Percentiles rank a stretch among this genome's conserved stretches.
Evolutionary conservation across 2,797 vertebrate species (phyloP).

Genomic region (Alectoris magna): DNA sequence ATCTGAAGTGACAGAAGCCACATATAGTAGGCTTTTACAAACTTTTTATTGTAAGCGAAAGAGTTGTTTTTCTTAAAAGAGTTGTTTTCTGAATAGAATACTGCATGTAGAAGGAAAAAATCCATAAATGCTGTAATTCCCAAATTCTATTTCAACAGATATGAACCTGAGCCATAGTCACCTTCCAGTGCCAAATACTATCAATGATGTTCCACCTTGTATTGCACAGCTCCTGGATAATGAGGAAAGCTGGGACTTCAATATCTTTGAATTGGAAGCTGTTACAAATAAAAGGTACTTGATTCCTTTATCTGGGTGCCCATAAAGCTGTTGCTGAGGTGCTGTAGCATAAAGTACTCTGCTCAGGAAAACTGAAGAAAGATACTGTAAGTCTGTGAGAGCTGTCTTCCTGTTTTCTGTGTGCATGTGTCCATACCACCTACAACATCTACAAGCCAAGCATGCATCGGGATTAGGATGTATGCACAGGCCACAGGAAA

Average conservation of each 20-base stretch:
- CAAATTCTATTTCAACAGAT: slow-evolving; percentile 74
- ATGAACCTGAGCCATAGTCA: slow-evolving; percentile 78
- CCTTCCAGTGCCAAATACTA: slow-evolving; percentile 77
- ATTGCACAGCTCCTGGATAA: slow-evolving; percentile 80
- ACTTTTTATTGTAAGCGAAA: neutral
- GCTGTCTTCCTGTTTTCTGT: neutral
- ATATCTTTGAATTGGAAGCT: slow-evolving; percentile 85
- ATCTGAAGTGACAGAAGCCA: neutral
- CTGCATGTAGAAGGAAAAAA: neutral
- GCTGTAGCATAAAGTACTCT: neutral
- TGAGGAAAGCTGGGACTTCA: slow-evolving; percentile 86
- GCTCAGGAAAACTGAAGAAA: neutral
- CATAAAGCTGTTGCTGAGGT: neutral
- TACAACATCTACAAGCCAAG: neutral
- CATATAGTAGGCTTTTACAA: neutral
- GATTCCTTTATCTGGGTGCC: neutral
- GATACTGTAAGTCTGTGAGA: neutral
- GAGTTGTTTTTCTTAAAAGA: neutral
- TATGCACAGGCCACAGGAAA: neutral
- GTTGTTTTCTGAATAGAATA: neutral
- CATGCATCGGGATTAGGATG: neutral
- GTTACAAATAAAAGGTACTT: slow-evolving; percentile 84
- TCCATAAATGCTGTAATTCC: neutral
- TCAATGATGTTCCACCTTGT: slow-evolving; percentile 79
- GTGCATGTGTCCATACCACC: neutral